Base-by-base conservation (phyloP, 2,888 invertebrate genomes). In the Standfussiana lucernea region DNA sequence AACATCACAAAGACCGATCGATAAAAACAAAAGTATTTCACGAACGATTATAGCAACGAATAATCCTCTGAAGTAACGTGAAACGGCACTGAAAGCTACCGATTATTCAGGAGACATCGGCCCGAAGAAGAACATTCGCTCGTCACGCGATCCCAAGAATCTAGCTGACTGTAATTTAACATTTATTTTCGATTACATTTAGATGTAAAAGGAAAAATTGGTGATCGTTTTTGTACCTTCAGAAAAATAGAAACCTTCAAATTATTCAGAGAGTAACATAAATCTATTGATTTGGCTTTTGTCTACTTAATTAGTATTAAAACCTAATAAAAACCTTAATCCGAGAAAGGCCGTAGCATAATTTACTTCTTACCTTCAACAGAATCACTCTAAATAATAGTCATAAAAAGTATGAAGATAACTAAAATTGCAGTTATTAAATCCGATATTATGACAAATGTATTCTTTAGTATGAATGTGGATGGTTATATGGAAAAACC, bases 61-160 rank as follows among this genome's bases (percentile, higher is more conserved):
- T 76, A 77, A 67, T 74, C 76, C 61, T 68, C 69, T 47, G 53
- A 42, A 53, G 53, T 47, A 86, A 84, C 74, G 81, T 70, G 72
- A 80, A 86, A 80, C 72, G 69, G 72, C 74, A 89, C 86, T 86
- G 86, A 89, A 85, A 80, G 76, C 72, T 45, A 75, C 35, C 82
- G 67, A 77, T 80, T 82, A 82, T 82, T 78, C 78, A 71, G 79
- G 82, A 86, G 88, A 87, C 83, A 98, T 98, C 84, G 99, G 99
- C 90, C 28, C 99, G 92, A 99, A 99, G 81, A 81, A 76, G 75
- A 80, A 89, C 81, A 86, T 59, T 71, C 11, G 24, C 13, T 45
- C 28, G 86, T 72, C 88, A 88, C 88, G 88, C 88, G 73, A 88
- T 77, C 13, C 13, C 28, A 73, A 56, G 75, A 79, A 84, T 71